Evolutionary conservation across 2,113 vertebrate genomes (phyloP), one percentile per base, ranked within the genome.

Genomic region (Zosterops borbonicus): DNA sequence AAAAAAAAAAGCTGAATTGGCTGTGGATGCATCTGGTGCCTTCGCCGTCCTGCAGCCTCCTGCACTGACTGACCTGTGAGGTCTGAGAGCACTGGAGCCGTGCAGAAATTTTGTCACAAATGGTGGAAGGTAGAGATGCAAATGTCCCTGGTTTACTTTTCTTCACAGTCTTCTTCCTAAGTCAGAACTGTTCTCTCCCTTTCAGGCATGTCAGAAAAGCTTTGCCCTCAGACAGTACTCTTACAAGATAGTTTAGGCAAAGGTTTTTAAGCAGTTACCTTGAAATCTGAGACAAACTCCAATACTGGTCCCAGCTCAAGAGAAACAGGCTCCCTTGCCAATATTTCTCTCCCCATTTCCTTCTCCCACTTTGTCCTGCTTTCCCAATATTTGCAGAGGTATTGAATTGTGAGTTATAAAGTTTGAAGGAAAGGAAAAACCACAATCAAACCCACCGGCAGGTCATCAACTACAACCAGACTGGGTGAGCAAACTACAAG

Each of bases 341-440:
- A 25, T 37, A 81, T 68, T 95, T 89, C 86, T 81, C 71, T 90
- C 39, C 52, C 64, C 31, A 59, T 92, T 90, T 95, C 83, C 76
- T 92, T 86, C 64, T 92, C 60, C 86, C 56, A 64, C 73, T 90
- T 86, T 50, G 55, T 65, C 50, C 63, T 44, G 29, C 64, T 94
- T 94, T 94, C 37, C 56, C 83, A 78, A 24, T 91, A 89, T 89
- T 91, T 89, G 56, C 23, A 15, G 64, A 92, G 65, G 65, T 91
- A 89, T 63, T 90, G 73, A 90, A 83, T 60, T 83, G 42, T 94
- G 92, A 95, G 88, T 88, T 96, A 93, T 64, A 70, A 81, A 93
- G 76, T 94, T 89, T 92, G 93, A 96, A 81, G 94, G 88, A 93
- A 93, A 96, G 60, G 44, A 75, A 86, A 97, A 96, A 78, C 80